Evolutionary conservation across 30 jellyfish, hydroid and myxozoan genomes (phyloP), one percentile per base, ranked within the genome.

Genomic region (Pelagia noctiluca): DNA sequence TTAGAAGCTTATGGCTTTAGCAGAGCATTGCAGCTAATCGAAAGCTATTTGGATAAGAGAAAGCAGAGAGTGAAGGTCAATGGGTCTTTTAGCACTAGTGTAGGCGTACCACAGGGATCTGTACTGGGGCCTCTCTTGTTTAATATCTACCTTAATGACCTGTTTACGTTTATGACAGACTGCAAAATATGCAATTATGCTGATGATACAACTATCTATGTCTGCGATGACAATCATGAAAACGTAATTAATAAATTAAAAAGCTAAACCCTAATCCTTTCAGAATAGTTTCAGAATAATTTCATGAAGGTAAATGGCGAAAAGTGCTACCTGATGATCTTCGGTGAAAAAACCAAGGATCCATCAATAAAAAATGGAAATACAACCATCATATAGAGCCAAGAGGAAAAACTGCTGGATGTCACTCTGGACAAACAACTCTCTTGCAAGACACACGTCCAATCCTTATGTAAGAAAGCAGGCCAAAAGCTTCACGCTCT

Each of bases 371-470:
- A 72, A 7, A 37, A 37, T 35, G 84, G 84, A 72, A 72, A 38
- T 21, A 72, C 76, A 72, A 72, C 83, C 19, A 70, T 70, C 3
- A 70, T 8, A 28, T 69, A 70, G 37, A 70, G 10, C n/a, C n/a
- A n/a, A n/a, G n/a, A n/a, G n/a, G n/a, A n/a, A n/a, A n/a, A n/a
- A n/a, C n/a, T n/a, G n/a, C 34, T 70, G 28, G 74, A 70, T 35
- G 76, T 70, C 83, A 70, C 83, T 70, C 37, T 66, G 80, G 73
- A 13, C 76, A 70, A 34, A 70, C 65, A 70, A 70, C 28, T 70
- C 25, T 70, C 68, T 29, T 66, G n/a, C 35, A 69, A 69, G 21
- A 22, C 76, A 69, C 82, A 69, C 22, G 82, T 32, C 3, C 76
- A 69, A 69, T 7, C 82, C 28, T 22, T 69, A 5, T 69, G 29